Evolutionary conservation across 2,797 vertebrate species (phyloP), one percentile per base, ranked within the genome.

Genomic region (Coregonus suidteri): DNA sequence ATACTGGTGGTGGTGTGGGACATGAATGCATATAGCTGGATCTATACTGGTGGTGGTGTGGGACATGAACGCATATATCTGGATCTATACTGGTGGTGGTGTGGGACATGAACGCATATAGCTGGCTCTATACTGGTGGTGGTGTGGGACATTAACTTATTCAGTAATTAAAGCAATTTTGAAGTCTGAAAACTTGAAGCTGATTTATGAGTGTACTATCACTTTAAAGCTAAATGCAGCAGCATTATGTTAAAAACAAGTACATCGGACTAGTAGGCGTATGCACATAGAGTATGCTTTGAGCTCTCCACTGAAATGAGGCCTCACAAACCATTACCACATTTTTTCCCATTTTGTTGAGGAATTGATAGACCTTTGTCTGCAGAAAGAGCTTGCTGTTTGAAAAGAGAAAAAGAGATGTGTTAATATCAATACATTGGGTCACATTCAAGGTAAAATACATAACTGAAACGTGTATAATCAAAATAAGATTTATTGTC

Each of bases 361-460:
- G 85, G 89, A 82, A 93, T 88, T 92, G 91, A 88, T 82, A 93
- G 90, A 90, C 76, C 86, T 90, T 90, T 90, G 91, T 90, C 85
- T 82, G 93, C 88, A 92, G 93, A 94, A 81, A 87, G 89, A 90
- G 93, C 92, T 91, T 92, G 93, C 94, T 95, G 94, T 94, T 94
- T 31, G 92, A 91, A 94, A 84, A 95, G 93, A 93, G 90, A 94
- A 91, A 93, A 82, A 94, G 90, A 94, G 81, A 92, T 78, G 87
- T 88, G 93, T 95, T 95, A 95, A 94, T 94, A 89, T 92, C 89
- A 91, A 80, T 84, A 88, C 68, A 85, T 13, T 86, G 83, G 73
- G 82, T 78, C 89, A 84, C 6, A 25, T 25, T 64, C 6, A 86
- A 90, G 88, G 77, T 83, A 86, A 79, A 75, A 81, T 73, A 86